These are phyloP conservation scores for Nymphicus hollandicus DNA, from an alignment of 2,113 vertebrate genomes.

Conservation along the genomic window DNA sequence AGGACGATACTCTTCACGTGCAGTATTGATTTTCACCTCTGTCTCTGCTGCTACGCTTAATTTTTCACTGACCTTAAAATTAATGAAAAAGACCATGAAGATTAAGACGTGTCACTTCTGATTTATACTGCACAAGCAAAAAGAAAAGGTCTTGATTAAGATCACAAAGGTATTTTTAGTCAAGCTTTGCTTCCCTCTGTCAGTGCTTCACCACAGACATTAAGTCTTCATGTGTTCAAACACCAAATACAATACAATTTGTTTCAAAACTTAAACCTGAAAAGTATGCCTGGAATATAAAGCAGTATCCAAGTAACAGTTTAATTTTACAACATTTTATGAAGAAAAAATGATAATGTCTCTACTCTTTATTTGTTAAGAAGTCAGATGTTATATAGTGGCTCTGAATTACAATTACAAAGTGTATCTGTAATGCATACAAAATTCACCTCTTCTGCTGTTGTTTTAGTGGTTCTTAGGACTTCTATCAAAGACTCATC, in stretches of 20 bases:
- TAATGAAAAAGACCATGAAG: not conserved
- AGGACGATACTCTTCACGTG: conserved; percentile 83
- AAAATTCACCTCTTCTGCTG: conserved; percentile 79
- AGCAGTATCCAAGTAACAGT: not conserved
- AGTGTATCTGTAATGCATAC: not conserved
- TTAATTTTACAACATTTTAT: not conserved
- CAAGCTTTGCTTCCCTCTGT: not conserved
- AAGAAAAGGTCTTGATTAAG: not conserved
- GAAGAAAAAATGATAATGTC: not conserved
- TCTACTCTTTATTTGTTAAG: not conserved
- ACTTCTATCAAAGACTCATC: conserved; percentile 83
- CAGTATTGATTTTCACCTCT: conserved; percentile 82
- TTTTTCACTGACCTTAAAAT: conserved; percentile 82
- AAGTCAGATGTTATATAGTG: not conserved
- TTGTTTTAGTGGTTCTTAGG: conserved; percentile 78
- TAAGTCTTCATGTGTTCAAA: not conserved
- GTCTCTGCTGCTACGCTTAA: conserved; percentile 78
- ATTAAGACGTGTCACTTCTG: not conserved
- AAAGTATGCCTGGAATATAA: not conserved
- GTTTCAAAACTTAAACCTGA: not conserved
- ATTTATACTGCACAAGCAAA: not conserved
- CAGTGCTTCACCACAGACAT: not conserved
- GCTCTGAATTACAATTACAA: not conserved
- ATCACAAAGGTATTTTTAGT: not conserved
- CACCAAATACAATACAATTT: not conserved